These are phyloP conservation scores for Theodoxus fluviatilis DNA, from an alignment of 2,888 invertebrate genomes.

Conservation along the genomic window DNA sequence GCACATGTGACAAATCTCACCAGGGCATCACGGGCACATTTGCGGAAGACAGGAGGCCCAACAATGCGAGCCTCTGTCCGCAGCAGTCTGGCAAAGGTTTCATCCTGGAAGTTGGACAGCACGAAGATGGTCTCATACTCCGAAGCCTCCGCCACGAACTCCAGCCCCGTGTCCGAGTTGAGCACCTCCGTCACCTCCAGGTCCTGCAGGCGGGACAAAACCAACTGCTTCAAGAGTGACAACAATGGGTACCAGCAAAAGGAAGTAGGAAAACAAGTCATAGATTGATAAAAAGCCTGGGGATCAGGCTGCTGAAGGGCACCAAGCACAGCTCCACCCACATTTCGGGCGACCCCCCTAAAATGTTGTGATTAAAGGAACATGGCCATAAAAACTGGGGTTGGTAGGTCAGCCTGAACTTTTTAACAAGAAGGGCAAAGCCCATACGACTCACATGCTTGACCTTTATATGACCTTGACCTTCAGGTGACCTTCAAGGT, in stretches of 20 bases:
- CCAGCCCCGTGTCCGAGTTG: constrained; percentile 57
- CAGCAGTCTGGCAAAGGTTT: constrained; percentile 74
- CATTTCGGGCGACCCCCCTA: no score
- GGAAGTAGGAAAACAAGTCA: neutral
- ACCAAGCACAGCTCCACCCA: no score
- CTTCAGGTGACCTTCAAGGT: no score
- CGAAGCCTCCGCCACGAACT: constrained; percentile 60
- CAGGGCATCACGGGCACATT: constrained; percentile 61
- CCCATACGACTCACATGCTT: no score
- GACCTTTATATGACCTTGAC: no score
- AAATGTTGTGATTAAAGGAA: no score
- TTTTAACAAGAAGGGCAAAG: no score
- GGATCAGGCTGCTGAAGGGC: neutral
- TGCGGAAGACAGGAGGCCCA: constrained; percentile 63
- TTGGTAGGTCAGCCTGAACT: no score
- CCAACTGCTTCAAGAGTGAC: no score
- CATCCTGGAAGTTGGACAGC: constrained; percentile 77
- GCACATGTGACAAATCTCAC: constrained; percentile 60
- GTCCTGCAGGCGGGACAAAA: constrained; percentile 34
- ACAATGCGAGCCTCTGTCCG: constrained; percentile 60
- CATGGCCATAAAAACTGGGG: no score
- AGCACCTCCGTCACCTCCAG: constrained; percentile 36
- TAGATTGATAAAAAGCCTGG: neutral
- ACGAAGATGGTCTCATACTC: constrained; percentile 74
- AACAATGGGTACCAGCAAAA: no score